Base-by-base conservation (phyloP, 1,140 invertebrate species). In the Ectropis grisescens region DNA sequence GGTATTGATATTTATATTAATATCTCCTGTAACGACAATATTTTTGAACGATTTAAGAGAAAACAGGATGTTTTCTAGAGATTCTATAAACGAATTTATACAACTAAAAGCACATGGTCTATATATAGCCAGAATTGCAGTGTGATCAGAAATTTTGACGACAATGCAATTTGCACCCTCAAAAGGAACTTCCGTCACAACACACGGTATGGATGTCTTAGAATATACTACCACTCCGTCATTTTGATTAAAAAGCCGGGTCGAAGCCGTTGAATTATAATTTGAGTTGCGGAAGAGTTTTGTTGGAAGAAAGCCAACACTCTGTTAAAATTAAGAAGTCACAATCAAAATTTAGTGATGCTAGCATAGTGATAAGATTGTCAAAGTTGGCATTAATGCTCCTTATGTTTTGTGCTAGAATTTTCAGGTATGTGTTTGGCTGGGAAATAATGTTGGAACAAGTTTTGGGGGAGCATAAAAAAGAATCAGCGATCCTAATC, bases 341-440 rank as follows among this genome's bases (percentile, higher is more conserved):
- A 40, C 31, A 45, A 5, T n/a, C 16, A 11, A 46, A 24, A 11
- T 39, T 38, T 6, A 48, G 16, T 11, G 32, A 16, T 11, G 29
- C 13, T 5, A 44, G 12, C 24, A 26, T n/a, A 41, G n/a, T 7
- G 36, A 0, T 13, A 11, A 53, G 14, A 6, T 35, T 32, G 29
- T 36, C 24, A 41, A 53, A 53, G 14, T 53, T 53, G 10, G 28
- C 28, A 16, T 30, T 19, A n/a, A 48, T 45, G 15, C 50, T 47
- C 24, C 48, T 46, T 22, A 51, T 47, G 26, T 51, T 51, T 13
- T 41, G 8, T 12, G 40, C 30, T 11, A 46, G 6, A 8, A 46
- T 22, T 11, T n/a, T 12, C 3, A 46, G 16, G 2, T 33, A 23
- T 2, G 11, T 28, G 9, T 15, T 19, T 12, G 8, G 13, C 9